phyloP scores from a whole-genome alignment of 2,113 vertebrate species.

The Reinhardtius hippoglossoides region DNA sequence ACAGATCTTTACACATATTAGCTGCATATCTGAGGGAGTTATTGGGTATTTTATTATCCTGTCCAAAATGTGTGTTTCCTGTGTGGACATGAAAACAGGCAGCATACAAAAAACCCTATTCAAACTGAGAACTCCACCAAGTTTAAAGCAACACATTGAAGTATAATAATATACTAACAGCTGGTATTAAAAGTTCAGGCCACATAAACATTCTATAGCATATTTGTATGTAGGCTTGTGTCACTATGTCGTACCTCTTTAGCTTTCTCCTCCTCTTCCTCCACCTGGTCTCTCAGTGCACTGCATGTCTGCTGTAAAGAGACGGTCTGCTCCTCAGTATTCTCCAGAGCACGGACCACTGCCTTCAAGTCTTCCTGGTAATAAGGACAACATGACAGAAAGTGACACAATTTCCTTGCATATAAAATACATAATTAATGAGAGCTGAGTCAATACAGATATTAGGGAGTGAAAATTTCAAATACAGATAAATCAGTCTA shows the following conservation, averaged over 20 bases:
- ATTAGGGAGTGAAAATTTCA: too few relatives aligned
- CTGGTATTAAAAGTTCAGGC: background rate
- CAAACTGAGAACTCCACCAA: too few relatives aligned
- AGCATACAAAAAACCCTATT: too few relatives aligned
- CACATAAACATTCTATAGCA: background rate
- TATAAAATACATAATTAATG: too few relatives aligned
- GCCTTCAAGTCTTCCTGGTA: constrained; percentile 64
- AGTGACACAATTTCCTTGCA: background rate
- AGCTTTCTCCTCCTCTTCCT: constrained; percentile 73
- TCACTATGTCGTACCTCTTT: constrained; percentile 70
- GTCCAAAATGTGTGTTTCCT: too few relatives aligned
- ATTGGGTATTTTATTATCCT: too few relatives aligned
- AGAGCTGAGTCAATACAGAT: too few relatives aligned
- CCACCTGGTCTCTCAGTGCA: constrained; percentile 58
- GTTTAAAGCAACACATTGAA: too few relatives aligned
- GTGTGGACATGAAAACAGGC: too few relatives aligned
- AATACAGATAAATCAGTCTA: too few relatives aligned
- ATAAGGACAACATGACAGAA: constrained; percentile 18
- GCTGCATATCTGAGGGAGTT: background rate
- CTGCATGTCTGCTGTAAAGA: constrained; percentile 64
- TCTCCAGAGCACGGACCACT: constrained; percentile 69
- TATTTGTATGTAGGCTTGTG: background rate
- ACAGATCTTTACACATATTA: background rate
- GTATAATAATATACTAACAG: too few relatives aligned
- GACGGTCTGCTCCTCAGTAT: constrained; percentile 51